Evolutionary conservation across 2,113 vertebrate genomes (phyloP), one percentile per base, ranked within the genome.

Genomic region (Sula dactylatra): DNA sequence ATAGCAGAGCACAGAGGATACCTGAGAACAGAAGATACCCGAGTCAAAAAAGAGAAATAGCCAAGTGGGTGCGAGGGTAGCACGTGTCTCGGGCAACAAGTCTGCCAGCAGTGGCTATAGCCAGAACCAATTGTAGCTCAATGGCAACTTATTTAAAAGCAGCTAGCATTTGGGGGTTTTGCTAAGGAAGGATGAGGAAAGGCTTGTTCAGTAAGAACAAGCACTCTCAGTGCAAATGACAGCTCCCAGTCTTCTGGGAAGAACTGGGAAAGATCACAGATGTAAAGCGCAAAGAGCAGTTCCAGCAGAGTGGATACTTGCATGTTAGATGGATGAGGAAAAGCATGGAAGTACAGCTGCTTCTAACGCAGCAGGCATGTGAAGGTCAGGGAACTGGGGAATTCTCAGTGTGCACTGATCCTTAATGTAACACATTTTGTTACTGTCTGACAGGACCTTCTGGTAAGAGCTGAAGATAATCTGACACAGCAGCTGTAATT

Each of bases 401-500:
- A 82, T 66, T 96, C 80, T 56, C 31, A 24, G 29, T 42, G 78
- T 16, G 4, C 56, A 61, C 25, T 72, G 86, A 85, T 79, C 40
- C 77, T 79, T 93, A 49, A 56, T 45, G 16, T 7, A 67, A 61
- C 9, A 61, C 36, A 36, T 91, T 92, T 79, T 77, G 40, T 61
- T 83, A 49, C 54, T 69, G 58, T 67, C 65, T 91, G 82, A 79
- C 70, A 94, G n/a, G 54, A 73, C 34, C 24, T 82, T 89, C 58
- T 88, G 62, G 45, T 82, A 67, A 58, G 10, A 82, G n/a, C 36
- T 96, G 78, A 91, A 80, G 74, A 79, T 86, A 94, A 97, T 82
- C 62, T 69, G 86, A 82, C 14, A 72, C 16, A 96, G 58, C 66
- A 89, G 74, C 56, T 89, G 56, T 72, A 93, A 82, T 93, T 89